Evolutionary conservation across 2,888 invertebrate species (phyloP).

Genomic region (Nesidiocoris tenuis): DNA sequence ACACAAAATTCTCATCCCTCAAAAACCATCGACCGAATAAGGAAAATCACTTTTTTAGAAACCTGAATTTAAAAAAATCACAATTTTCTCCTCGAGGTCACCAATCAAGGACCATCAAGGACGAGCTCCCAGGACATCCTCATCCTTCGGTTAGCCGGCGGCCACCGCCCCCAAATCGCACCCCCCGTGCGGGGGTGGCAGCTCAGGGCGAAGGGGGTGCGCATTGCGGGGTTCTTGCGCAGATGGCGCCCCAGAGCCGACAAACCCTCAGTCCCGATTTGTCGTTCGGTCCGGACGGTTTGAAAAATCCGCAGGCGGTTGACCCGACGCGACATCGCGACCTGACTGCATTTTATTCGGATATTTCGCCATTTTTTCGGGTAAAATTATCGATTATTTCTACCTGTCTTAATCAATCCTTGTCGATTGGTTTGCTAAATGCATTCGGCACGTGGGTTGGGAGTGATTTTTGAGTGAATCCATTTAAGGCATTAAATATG

Average conservation of each 20-base stretch:
- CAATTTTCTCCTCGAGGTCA: too few species aligned
- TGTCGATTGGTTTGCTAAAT: too few species aligned
- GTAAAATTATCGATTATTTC: too few species aligned
- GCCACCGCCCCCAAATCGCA: not conserved
- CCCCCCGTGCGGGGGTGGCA: not conserved
- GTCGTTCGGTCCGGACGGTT: not conserved
- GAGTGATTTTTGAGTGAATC: too few species aligned
- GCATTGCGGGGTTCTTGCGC: not conserved
- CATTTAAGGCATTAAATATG: too few species aligned
- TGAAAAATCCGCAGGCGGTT: not conserved
- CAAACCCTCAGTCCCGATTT: not conserved
- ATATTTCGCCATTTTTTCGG: not conserved
- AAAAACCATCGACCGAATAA: too few species aligned
- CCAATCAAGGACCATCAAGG: too few species aligned
- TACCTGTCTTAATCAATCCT: too few species aligned
- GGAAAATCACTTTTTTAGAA: too few species aligned
- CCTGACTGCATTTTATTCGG: not conserved
- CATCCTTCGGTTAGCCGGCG: not conserved
- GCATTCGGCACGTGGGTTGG: too few species aligned
- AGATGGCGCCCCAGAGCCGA: not conserved
- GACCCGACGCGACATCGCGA: not conserved
- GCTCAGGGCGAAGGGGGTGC: not conserved
- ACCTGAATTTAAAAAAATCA: too few species aligned
- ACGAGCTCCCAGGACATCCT: not conserved
- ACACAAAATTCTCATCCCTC: too few species aligned